Evolutionary conservation across 2,888 invertebrate genomes (phyloP), one percentile per base, ranked within the genome.

Genomic region (Mesoligia furuncula): DNA sequence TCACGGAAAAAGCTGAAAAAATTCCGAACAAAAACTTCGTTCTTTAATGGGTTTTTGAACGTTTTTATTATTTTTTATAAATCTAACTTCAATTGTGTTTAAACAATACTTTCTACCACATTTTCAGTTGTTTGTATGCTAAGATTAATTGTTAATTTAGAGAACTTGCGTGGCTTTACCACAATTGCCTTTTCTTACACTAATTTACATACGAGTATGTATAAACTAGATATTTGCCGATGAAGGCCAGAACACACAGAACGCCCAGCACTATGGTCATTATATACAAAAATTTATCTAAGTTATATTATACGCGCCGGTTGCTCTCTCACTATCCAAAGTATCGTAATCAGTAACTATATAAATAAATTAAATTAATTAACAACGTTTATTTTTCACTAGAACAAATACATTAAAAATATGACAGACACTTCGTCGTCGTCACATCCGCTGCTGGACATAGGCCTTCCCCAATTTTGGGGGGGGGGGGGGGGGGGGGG

Each of bases 1-100:
- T 80, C 68, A 80, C 64, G 69, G 54, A 66, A 80, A 80, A 45
- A 20, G 51, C 36, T 48, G 31, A n/a, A 59, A 75, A 83, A 54
- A 27, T 73, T 73, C 1, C 2, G 57, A 31, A 75, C 62, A 67
- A 75, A 62, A 71, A 75, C 57, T 62, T 66, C 9, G 9, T 78
- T 69, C 27, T 75, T 51, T 59, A 75, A 80, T 69, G 31, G 42
- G 69, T 45, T 77, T 66, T 70, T 64, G 17, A 61, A 77, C 36
- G 57, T 24, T n/a, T 74, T 39, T 42, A 6, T 27, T 9, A 27
- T 20, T 39, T 68, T 68, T 45, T 75, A 51, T 31, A 42, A 70
- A 48, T 61, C n/a, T 45, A 9, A 24, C 13, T 39, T 42, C 42
- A 48, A 51, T 70, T 66, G 36, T 59, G n/a, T 68, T 31, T 20